Conservation (phyloP, 2,888 invertebrate species). For the Drosophila mimetica region DNA sequence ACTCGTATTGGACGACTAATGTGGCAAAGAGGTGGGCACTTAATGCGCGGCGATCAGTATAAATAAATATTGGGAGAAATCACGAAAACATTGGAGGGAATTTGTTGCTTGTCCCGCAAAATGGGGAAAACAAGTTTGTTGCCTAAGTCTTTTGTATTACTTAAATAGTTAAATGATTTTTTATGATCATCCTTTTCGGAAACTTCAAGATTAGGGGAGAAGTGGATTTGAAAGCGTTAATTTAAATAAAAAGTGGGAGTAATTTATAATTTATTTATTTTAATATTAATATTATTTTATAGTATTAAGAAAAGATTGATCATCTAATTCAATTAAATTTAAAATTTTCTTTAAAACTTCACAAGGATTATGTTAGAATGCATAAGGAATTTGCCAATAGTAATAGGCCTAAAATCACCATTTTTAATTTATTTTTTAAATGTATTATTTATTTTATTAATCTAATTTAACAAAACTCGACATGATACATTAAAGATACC, state of each 20-base stretch:
- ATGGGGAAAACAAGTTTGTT: constrained; percentile 52
- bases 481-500: not conserved
- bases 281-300: no score
- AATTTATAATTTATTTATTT: no score
- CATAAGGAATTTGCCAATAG: no score
- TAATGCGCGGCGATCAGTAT: constrained; percentile 67
- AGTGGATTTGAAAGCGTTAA: not conserved
- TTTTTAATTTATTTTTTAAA: no score
- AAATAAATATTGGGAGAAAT: constrained; percentile 61
- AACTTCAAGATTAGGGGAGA: not conserved
- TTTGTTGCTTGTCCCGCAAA: constrained; percentile 61
- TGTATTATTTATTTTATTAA: no score
- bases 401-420: no score
- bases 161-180: not conserved
- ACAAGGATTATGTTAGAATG: no score
- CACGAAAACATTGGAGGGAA: constrained; percentile 55
- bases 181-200: no score
- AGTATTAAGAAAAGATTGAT: no score
- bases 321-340: no score
- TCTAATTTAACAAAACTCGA: not conserved
- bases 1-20: constrained; percentile 71
- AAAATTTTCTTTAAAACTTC: no score
- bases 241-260: no score
- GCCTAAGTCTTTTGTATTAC: constrained; percentile 61
- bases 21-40: constrained; percentile 76